Percentiles rank a stretch among this genome's conserved stretches.
These are phyloP conservation scores for Sinelater perroti DNA, from an alignment of 2,888 invertebrate species.

Conservation along the genomic window DNA sequence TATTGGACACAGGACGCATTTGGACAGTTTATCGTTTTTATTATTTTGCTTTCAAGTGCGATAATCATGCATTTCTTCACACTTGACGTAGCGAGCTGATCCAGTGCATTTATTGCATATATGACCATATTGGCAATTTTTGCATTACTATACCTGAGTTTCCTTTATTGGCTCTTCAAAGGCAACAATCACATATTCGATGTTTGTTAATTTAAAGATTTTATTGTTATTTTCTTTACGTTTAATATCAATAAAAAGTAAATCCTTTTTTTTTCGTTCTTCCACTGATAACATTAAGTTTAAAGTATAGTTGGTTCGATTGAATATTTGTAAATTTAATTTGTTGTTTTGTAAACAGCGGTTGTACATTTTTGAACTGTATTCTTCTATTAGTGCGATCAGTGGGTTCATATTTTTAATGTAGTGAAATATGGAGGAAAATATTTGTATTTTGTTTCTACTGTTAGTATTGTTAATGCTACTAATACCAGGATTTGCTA, in stretches of 20 bases:
- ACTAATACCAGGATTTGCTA: too few species aligned
- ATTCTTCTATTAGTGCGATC: too few species aligned
- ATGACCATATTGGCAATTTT: neutral
- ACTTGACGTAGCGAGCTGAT: too few species aligned
- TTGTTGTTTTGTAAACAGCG: too few species aligned
- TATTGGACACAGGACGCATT: neutral
- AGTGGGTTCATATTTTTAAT: too few species aligned
- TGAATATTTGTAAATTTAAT: too few species aligned
- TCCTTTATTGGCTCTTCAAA: slow-evolving; percentile 11
- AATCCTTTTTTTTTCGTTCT: slow-evolving; percentile 12
- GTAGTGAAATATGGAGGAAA: too few species aligned
- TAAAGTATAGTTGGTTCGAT: too few species aligned
- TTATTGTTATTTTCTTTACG: slow-evolving; percentile 19
- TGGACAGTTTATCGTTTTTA: neutral
- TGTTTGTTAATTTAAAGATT: slow-evolving; percentile 4
- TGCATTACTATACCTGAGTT: neutral
- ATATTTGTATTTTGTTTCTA: too few species aligned
- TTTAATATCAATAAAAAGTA: slow-evolving; percentile 16
- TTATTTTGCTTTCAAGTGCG: neutral
- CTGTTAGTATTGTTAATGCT: too few species aligned
- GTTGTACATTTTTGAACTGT: too few species aligned
- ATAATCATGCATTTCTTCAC: slow-evolving; percentile 2
- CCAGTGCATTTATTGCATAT: slow-evolving; percentile 1
- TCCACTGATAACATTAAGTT: too few species aligned
- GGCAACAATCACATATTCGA: neutral